Conservation (phyloP, 2,888 invertebrate species). For the Apodemia arnacis region DNA sequence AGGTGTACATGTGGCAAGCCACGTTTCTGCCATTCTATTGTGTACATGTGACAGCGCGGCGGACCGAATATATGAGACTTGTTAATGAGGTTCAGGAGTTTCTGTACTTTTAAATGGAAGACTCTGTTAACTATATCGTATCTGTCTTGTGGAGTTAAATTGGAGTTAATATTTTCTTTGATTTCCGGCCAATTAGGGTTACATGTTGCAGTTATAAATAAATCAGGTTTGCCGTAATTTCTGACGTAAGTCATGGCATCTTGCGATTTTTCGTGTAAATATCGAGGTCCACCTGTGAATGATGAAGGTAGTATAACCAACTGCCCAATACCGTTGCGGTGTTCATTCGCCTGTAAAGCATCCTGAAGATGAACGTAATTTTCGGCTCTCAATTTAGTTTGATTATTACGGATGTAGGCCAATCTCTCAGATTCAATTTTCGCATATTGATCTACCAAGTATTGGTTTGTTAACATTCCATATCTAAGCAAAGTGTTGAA, state of each 20-base stretch:
- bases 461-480: slow-evolving; percentile 72
- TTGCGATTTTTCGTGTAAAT: slow-evolving; percentile 69
- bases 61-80: slow-evolving; percentile 69
- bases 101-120: slow-evolving; percentile 72
- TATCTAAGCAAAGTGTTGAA: slow-evolving; percentile 73
- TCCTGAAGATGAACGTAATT: slow-evolving; percentile 69
- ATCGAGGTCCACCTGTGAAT: slow-evolving; percentile 69
- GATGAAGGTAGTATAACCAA: slow-evolving; percentile 69
- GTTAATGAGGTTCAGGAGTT: slow-evolving; percentile 64
- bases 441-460: slow-evolving; percentile 74
- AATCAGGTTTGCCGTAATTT: slow-evolving; percentile 47
- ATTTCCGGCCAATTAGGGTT: slow-evolving; percentile 59
- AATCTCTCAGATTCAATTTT: slow-evolving; percentile 76
- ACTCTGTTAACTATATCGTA: slow-evolving; percentile 73
- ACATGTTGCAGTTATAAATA: slow-evolving; percentile 48
- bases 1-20: slow-evolving; percentile 75
- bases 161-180: slow-evolving; percentile 69
- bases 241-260: slow-evolving; percentile 69
- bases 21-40: slow-evolving; percentile 79
- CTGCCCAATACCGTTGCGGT: slow-evolving; percentile 51
- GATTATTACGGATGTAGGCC: slow-evolving; percentile 66
- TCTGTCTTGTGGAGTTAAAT: slow-evolving; percentile 67
- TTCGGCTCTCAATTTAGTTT: slow-evolving; percentile 67
- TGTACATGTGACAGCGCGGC: slow-evolving; percentile 63
- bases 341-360: slow-evolving; percentile 66